Evolutionary conservation across 2,113 vertebrate species (phyloP).

Genomic region (Lampris megalopsis): DNA sequence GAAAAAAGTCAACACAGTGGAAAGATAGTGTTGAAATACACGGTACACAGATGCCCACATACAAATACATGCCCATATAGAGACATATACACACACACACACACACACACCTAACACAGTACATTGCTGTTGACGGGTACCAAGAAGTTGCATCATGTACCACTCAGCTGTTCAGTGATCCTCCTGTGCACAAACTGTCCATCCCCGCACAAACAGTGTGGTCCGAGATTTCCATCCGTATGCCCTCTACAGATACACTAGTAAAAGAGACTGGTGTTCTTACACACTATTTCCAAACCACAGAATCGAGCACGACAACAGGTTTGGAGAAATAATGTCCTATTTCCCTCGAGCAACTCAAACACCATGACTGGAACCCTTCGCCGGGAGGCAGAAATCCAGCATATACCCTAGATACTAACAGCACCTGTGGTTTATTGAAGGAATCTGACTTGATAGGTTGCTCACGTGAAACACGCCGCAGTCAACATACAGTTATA

Average conservation of each 20-base stretch:
- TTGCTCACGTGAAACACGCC: too few species aligned
- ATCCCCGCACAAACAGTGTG: too few species aligned
- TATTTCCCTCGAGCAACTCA: not conserved
- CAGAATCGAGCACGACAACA: not conserved
- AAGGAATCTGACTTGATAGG: too few species aligned
- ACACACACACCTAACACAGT: not conserved
- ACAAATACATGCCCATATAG: not conserved
- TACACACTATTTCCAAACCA: too few species aligned
- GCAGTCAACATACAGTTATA: too few species aligned
- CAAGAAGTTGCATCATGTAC: slow-evolving; percentile 27
- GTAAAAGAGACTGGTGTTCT: not conserved
- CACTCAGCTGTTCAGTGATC: slow-evolving; percentile 34
- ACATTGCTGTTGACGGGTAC: slow-evolving; percentile 2
- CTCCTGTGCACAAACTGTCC: not conserved
- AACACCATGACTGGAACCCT: not conserved
- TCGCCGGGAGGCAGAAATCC: not conserved
- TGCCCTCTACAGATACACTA: too few species aligned
- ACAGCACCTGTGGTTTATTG: too few species aligned
- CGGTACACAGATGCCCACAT: not conserved
- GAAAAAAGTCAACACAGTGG: too few species aligned
- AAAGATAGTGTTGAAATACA: too few species aligned
- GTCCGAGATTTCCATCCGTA: too few species aligned
- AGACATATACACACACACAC: not conserved
- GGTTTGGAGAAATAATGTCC: not conserved
- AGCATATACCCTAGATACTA: too few species aligned